Percentiles rank a stretch among this genome's conserved stretches.
These are phyloP conservation scores for Acrobasis consociella DNA, from an alignment of 2,888 invertebrate genomes.

Conservation along the genomic window DNA sequence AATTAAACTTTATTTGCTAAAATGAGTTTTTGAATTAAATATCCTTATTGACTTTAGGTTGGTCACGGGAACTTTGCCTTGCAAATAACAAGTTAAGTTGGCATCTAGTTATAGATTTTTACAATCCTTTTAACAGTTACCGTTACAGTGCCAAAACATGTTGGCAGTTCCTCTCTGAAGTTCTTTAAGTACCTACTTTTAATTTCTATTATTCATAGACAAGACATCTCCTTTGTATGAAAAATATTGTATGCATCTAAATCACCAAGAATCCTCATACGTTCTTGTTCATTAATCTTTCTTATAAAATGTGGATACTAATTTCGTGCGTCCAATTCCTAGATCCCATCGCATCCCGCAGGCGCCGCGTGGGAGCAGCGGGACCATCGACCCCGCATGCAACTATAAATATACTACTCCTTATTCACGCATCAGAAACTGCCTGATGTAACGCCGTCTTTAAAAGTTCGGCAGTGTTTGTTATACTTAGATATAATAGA, in stretches of 20 bases:
- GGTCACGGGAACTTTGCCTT: background rate
- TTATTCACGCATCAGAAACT: conserved; percentile 59
- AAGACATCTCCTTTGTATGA: no score
- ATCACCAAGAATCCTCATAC: background rate
- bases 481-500: conserved; percentile 9
- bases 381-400: conserved; percentile 76
- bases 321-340: conserved; percentile 36
- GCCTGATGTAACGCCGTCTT: conserved; percentile 21
- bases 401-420: conserved; percentile 74
- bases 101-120: background rate
- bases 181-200: no score
- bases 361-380: conserved; percentile 71
- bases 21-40: background rate
- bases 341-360: conserved; percentile 56
- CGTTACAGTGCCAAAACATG: no score
- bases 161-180: no score
- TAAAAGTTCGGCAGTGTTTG: conserved; percentile 21
- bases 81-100: background rate
- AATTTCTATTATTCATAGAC: no score
- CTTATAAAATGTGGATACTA: background rate
- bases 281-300: background rate
- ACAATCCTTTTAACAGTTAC: no score
- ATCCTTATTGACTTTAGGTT: background rate
- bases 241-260: background rate
- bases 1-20: no score